A percentile compares a stretch with the other conserved stretches of the same genome.
phyloP scores from a whole-genome alignment of 2,888 invertebrate species.

The Therioaphis trifolii region DNA sequence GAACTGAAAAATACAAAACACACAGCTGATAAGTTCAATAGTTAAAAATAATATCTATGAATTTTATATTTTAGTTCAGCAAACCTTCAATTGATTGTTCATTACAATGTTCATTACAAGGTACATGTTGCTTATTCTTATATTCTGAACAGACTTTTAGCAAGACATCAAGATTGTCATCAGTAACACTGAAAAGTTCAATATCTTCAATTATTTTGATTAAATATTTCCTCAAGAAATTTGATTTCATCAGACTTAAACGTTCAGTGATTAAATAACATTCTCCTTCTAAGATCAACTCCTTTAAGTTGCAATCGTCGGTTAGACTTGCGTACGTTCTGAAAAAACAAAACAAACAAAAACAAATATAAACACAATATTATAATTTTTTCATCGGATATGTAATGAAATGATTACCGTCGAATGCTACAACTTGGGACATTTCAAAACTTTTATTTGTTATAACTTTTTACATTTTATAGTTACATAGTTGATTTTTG shows the following conservation, averaged over 20 bases:
- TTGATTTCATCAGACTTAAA: slow-evolving; percentile 32
- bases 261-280: slow-evolving; percentile 43
- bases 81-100: slow-evolving; percentile 26
- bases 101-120: slow-evolving; percentile 39
- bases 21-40: neutral
- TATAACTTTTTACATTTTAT: too few species aligned
- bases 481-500: too few species aligned
- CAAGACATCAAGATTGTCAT: slow-evolving; percentile 43
- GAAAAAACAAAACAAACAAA: neutral
- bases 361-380: too few species aligned
- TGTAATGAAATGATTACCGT: too few species aligned
- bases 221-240: slow-evolving; percentile 42
- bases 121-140: slow-evolving; percentile 38
- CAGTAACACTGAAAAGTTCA: neutral
- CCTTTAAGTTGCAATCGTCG: neutral
- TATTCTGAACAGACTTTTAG: slow-evolving; percentile 39
- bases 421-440: too few species aligned
- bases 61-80: neutral
- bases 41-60: neutral
- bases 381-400: too few species aligned
- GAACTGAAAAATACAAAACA: slow-evolving; percentile 43
- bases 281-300: slow-evolving; percentile 43
- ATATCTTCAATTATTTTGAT: slow-evolving; percentile 49
- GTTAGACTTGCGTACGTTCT: slow-evolving; percentile 58
- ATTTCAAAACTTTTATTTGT: too few species aligned